Percentiles rank a stretch among this genome's conserved stretches.
These are phyloP conservation scores for Subacronicta megacephala DNA, from an alignment of 2,888 invertebrate species.

Conservation along the genomic window DNA sequence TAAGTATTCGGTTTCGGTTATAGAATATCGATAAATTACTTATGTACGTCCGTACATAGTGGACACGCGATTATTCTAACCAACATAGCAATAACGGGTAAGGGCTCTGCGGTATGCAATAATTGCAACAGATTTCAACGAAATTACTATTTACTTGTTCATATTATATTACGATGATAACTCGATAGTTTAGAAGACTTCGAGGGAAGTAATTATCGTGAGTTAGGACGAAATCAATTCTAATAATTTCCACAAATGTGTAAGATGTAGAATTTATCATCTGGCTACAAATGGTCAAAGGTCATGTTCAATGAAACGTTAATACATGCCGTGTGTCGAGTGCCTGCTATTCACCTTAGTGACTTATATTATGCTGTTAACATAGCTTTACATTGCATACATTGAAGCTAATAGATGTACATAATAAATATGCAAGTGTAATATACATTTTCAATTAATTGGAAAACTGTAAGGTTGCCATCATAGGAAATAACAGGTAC, in stretches of 20 bases:
- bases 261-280: slow-evolving; percentile 30
- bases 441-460: no score
- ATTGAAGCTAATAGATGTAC: no score
- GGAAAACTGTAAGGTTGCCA: no score
- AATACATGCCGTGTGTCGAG: slow-evolving; percentile 36
- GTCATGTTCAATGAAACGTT: slow-evolving; percentile 47
- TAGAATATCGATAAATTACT: slow-evolving; percentile 53
- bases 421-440: no score
- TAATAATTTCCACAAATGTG: slow-evolving; percentile 39
- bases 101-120: slow-evolving; percentile 49
- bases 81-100: slow-evolving; percentile 51
- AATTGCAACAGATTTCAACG: slow-evolving; percentile 54
- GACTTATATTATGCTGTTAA: slow-evolving; percentile 32
- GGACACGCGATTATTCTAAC: slow-evolving; percentile 52
- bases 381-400: slow-evolving; percentile 5
- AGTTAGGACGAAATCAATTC: slow-evolving; percentile 35
- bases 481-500: no score
- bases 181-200: slow-evolving; percentile 35
- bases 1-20: slow-evolving; percentile 57
- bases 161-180: slow-evolving; percentile 52
- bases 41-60: slow-evolving; percentile 30
- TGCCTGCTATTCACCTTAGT: slow-evolving; percentile 28
- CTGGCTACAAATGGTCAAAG: slow-evolving; percentile 32
- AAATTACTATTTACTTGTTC: slow-evolving; percentile 53
- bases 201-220: slow-evolving; percentile 34